phyloP scores from a whole-genome alignment of 2,113 vertebrate species.

The Desmodus rotundus region DNA sequence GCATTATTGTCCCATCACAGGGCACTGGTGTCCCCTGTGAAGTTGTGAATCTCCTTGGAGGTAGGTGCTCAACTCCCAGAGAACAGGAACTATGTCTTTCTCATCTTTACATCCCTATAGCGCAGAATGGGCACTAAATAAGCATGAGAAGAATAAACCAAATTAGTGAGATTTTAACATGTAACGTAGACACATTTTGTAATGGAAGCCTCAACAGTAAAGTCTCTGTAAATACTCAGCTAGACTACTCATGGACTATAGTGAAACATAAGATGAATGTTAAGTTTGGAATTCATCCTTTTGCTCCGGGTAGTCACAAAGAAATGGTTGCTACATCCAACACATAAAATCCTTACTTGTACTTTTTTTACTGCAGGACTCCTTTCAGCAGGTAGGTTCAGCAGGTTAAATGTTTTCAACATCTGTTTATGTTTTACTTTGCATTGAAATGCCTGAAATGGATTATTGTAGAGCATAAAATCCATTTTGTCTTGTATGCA shows the following conservation, averaged over 20 bases:
- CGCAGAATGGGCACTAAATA: not conserved
- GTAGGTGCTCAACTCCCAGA: not conserved
- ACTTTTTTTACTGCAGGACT: not conserved
- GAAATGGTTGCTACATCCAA: slow-evolving; percentile 14
- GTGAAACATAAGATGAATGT: not conserved
- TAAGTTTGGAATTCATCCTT: slow-evolving; percentile 11
- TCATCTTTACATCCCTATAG: not conserved
- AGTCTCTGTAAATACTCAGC: not conserved
- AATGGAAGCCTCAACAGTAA: not conserved
- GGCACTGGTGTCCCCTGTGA: not conserved
- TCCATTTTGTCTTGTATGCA: slow-evolving; percentile 36
- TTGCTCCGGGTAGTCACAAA: slow-evolving; percentile 20
- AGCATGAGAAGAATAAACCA: not conserved
- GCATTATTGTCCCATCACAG: not conserved
- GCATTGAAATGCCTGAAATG: slow-evolving; percentile 54
- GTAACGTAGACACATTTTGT: not conserved
- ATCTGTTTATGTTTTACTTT: slow-evolving; percentile 71
- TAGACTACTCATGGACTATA: not conserved
- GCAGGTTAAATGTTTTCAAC: slow-evolving; percentile 60
- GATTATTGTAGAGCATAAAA: slow-evolving; percentile 44
- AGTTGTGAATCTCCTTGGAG: not conserved
- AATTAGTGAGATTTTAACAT: not conserved
- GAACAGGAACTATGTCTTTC: not conserved
- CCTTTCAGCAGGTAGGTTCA: slow-evolving; percentile 60
- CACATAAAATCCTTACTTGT: not conserved